Evolutionary conservation across 2,888 invertebrate genomes (phyloP), one percentile per base, ranked within the genome.

Genomic region (Xanthia icteritia): DNA sequence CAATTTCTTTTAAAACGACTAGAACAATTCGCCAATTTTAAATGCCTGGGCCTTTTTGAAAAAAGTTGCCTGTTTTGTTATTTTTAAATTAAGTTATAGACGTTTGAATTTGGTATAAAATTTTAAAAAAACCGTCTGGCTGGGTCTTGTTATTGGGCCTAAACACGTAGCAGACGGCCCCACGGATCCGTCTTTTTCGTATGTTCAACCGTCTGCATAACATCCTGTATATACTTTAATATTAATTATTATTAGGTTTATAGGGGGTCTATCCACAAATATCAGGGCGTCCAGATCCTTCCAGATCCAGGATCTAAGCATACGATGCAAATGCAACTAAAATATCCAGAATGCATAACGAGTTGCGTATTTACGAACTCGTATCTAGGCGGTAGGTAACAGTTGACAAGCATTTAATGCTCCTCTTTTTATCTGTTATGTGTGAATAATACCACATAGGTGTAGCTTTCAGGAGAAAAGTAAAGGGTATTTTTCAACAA

Each of bases 401-500:
- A 20, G 20, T n/a, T 51, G 15, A 51, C 36, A 68, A 36, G 54
- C 54, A 68, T 68, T 39, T 8, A 42, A 70, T 45, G 45, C 36
- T 54, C 9, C 5, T 45, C n/a, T 73, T 27, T 45, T 31, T 42
- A 11, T 70, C 23, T 54, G 61, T 15, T 69, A 54, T 13, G 27
- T 69, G 58, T 76, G 79, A 45, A 79, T 77, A 60, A 39, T 48
- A 48, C 36, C n/a, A 58, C 27, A 48, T 39, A 48, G 70, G 73
- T 69, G 67, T 45, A 61, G 39, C 51, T 45, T 79, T 71, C 63
- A 54, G 31, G 79, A 63, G 20, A 31, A 64, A 79, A 64, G 27
- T 77, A 71, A 79, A 77, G n/a, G 56, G 48, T 71, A 64, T 64
- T 79, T 70, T 63, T 79, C 79, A 77, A 77, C 79, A 71, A 61